Evolutionary conservation across 2,888 invertebrate genomes (phyloP).

Genomic region (Noctua janthina): DNA sequence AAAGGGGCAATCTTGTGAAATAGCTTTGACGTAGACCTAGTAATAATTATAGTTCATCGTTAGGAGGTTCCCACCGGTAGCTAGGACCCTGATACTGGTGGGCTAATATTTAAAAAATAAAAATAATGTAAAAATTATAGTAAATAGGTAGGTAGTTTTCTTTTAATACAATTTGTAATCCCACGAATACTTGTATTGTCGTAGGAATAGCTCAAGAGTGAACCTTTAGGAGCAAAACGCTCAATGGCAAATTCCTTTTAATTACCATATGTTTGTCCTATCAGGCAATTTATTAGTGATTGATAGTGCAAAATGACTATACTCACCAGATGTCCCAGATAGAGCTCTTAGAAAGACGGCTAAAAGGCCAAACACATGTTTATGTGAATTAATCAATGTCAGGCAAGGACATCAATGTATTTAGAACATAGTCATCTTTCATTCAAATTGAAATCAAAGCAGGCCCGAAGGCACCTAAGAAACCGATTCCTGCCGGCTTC

Average conservation of each 20-base stretch:
- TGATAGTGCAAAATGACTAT: constrained; percentile 1
- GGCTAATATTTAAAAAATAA: background rate
- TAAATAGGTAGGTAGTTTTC: background rate
- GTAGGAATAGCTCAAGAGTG: background rate
- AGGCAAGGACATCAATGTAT: background rate
- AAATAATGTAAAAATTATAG: background rate
- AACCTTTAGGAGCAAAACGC: background rate
- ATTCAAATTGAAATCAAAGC: background rate
- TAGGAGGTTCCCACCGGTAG: background rate
- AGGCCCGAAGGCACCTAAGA: too few species aligned
- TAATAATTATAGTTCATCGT: background rate
- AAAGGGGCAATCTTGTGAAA: background rate
- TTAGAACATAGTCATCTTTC: background rate
- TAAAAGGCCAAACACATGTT: constrained; percentile 5
- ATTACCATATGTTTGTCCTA: constrained; percentile 15
- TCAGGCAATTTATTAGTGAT: constrained; percentile 4
- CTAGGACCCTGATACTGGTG: background rate
- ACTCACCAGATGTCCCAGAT: background rate
- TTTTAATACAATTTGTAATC: background rate
- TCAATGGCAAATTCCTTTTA: constrained; percentile 10
- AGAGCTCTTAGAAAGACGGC: background rate
- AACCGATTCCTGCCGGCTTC: background rate
- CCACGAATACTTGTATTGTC: background rate
- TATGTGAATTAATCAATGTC: constrained; percentile 3
- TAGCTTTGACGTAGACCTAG: constrained; percentile 6